A percentile compares a stretch with the other conserved stretches of the same genome.
Evolutionary conservation across 2,888 invertebrate genomes (phyloP).

Genomic region (Patella caerulea): DNA sequence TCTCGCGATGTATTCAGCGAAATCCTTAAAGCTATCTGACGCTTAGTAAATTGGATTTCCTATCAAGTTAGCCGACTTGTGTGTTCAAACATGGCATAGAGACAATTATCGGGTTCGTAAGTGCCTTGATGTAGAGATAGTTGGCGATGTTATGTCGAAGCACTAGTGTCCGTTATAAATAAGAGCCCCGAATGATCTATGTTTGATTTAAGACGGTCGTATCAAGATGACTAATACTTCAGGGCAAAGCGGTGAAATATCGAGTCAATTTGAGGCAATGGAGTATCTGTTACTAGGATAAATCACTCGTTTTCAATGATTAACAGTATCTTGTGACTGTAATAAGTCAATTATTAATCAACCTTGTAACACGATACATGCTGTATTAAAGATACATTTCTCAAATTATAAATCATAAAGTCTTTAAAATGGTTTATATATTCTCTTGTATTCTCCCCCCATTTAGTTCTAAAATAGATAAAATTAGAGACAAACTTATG

Average conservation of each 20-base stretch:
- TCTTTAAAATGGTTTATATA: too few species aligned
- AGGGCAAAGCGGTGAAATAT: neutral
- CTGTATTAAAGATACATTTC: slow-evolving; percentile 2
- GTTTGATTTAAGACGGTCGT: slow-evolving; percentile 4
- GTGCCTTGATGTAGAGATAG: slow-evolving; percentile 24
- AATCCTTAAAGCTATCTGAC: slow-evolving; percentile 50
- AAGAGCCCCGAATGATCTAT: neutral
- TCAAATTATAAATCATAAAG: neutral
- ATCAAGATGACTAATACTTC: slow-evolving; percentile 5
- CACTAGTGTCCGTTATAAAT: neutral
- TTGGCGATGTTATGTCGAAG: slow-evolving; percentile 6
- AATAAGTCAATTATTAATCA: slow-evolving; percentile 7
- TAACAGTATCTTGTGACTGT: neutral
- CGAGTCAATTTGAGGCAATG: too few species aligned
- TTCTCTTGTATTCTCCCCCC: too few species aligned
- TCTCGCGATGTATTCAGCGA: slow-evolving; percentile 46
- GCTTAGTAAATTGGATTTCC: slow-evolving; percentile 65
- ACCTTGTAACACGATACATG: neutral
- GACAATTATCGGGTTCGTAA: slow-evolving; percentile 26
- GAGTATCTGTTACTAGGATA: too few species aligned
- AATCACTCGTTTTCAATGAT: too few species aligned
- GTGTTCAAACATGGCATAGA: slow-evolving; percentile 31
- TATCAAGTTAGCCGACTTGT: slow-evolving; percentile 34
- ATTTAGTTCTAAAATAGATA: too few species aligned
- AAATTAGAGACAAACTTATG: too few species aligned